A percentile compares a stretch with the other conserved stretches of the same genome.
These are phyloP conservation scores for Platycheirus rosarum DNA, from an alignment of 2,888 invertebrate genomes.

Conservation along the genomic window DNA sequence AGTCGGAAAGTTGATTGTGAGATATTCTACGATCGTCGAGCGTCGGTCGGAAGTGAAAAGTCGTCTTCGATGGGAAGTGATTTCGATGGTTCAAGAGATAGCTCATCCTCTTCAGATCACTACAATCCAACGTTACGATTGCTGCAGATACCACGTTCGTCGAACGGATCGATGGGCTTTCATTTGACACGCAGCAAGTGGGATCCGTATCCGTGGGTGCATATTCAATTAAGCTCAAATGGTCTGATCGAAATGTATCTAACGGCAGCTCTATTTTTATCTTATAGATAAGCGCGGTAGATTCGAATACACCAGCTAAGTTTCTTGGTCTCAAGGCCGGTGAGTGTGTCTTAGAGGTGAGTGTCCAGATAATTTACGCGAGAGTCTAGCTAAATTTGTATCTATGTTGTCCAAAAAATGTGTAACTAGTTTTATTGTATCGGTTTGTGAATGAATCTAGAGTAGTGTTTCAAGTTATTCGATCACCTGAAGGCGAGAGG, in stretches of 20 bases:
- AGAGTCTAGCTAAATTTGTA: no score
- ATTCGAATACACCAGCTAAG: slow-evolving; percentile 85
- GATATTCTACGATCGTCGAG: slow-evolving; percentile 52
- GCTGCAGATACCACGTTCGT: slow-evolving; percentile 85
- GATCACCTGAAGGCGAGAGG: not conserved
- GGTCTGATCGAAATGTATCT: not conserved
- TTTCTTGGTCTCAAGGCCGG: slow-evolving; percentile 87
- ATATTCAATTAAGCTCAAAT: slow-evolving; percentile 62
- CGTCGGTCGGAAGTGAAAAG: slow-evolving; percentile 44
- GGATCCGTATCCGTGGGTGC: slow-evolving; percentile 92
- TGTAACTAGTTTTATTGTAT: no score
- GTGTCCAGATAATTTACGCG: slow-evolving; percentile 76
- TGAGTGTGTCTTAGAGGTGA: slow-evolving; percentile 88
- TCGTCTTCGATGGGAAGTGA: slow-evolving; percentile 28
- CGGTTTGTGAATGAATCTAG: no score
- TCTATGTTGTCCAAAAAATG: no score
- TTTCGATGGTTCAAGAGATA: slow-evolving; percentile 19
- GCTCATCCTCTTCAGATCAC: slow-evolving; percentile 75
- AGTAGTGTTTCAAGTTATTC: no score
- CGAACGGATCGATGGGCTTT: slow-evolving; percentile 86
- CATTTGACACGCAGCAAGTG: slow-evolving; percentile 89
- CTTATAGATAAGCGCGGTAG: slow-evolving; percentile 85
- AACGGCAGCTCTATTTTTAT: slow-evolving; percentile 4
- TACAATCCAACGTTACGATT: slow-evolving; percentile 79
- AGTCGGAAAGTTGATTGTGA: slow-evolving; percentile 58